Percentiles rank a stretch among this genome's conserved stretches.
These are phyloP conservation scores for Centropristis striata DNA, from an alignment of 2,113 vertebrate genomes.

Conservation along the genomic window DNA sequence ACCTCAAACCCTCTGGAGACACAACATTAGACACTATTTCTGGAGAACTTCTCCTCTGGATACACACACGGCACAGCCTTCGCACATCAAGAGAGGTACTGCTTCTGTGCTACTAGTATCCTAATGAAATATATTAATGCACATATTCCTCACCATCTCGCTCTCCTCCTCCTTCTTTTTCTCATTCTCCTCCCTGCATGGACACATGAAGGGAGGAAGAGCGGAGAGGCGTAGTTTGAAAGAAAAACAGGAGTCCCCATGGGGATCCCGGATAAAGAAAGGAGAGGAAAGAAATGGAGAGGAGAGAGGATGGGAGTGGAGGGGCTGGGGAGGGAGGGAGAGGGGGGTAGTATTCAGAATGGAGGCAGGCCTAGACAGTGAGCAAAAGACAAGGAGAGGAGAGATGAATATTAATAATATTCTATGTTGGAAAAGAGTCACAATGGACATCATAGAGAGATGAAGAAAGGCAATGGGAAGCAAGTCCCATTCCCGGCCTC, in stretches of 20 bases:
- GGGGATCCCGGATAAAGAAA: conserved; percentile 80
- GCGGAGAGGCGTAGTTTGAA: conserved; percentile 82
- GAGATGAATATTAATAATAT: conserved; percentile 79
- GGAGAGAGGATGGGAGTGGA: conserved; percentile 73
- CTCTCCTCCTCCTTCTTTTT: conserved; percentile 63
- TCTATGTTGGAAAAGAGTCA: conserved; percentile 65
- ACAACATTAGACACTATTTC: conserved; percentile 72
- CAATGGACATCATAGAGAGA: conserved; percentile 85
- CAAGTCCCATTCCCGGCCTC: conserved; percentile 50
- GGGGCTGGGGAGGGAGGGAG: conserved; percentile 10
- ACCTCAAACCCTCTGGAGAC: conserved; percentile 72
- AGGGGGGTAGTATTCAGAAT: conserved; percentile 64
- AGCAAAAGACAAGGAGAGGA: conserved; percentile 77
- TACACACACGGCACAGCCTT: conserved; percentile 50
- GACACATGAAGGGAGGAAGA: conserved; percentile 81
- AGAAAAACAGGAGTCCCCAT: conserved; percentile 84
- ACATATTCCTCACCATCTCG: conserved; percentile 66
- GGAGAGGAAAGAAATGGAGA: conserved; percentile 72
- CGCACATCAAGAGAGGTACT: conserved; percentile 75
- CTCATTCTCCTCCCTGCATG: conserved; percentile 70
- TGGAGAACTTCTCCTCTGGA: conserved; percentile 64
- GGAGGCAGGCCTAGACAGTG: conserved; percentile 81
- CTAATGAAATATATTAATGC: conserved; percentile 84
- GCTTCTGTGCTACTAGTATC: conserved; percentile 67
- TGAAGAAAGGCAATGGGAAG: conserved; percentile 82